Conservation (phyloP, 2,888 invertebrate genomes). For the Brachyptera risi region DNA sequence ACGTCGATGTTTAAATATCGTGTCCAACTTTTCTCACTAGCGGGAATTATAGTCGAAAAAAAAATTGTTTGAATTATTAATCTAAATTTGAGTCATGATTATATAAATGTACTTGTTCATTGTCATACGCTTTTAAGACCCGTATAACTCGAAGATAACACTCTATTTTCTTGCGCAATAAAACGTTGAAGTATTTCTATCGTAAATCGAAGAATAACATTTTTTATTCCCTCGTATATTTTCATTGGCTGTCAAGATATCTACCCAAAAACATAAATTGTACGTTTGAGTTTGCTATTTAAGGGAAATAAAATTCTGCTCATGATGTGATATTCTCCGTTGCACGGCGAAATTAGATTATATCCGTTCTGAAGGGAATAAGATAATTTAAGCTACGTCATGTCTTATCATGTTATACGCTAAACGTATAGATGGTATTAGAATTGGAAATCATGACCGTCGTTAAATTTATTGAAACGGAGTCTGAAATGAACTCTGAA, state of each 20-base stretch:
- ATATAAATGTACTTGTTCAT: no score
- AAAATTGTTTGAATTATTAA: no score
- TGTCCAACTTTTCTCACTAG: no score
- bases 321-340: not conserved
- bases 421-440: not conserved
- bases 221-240: conserved; percentile 2
- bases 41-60: no score
- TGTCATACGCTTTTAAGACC: no score
- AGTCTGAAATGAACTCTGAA: no score
- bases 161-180: no score
- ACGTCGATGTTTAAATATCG: no score
- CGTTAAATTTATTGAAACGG: not conserved
- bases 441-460: not conserved
- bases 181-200: not conserved
- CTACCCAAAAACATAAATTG: not conserved
- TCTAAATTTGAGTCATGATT: no score
- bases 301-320: not conserved
- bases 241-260: not conserved
- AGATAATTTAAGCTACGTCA: not conserved
- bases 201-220: not conserved
- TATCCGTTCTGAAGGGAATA: not conserved
- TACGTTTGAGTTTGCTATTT: not conserved
- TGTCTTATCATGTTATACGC: not conserved
- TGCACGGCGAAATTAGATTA: not conserved
- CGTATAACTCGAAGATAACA: no score